Evolutionary conservation across 1,140 invertebrate species (phyloP), one percentile per base, ranked within the genome.

Genomic region (Lepeophtheirus salmonis): DNA sequence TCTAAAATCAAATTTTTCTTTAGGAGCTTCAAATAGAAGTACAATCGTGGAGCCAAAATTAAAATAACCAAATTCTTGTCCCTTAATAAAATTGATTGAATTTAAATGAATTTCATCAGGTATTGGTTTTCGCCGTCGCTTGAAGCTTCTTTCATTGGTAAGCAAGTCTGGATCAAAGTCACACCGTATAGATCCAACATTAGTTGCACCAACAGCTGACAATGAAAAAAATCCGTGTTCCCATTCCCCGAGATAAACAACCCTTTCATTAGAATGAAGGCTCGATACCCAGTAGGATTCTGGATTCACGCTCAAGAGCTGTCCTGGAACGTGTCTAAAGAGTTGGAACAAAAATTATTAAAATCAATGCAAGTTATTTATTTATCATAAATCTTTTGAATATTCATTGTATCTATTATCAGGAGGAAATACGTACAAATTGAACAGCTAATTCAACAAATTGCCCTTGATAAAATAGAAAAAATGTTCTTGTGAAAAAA

Each of bases 41-140:
- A 99, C 92, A 60, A 98, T 85, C 0, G 94, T 97, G 24, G 94
- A 97, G 6, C 95, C 95, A 74, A 98, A 83, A 68, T 96, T 85
- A 68, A 99, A 98, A 72, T 98, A 91, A 0, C 95, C 95, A 66
- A 98, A 84, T 30, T 84, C 74, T 65, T 92, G 83, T 0, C 91
- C 92, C 70, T 89, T 94, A 24, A 76, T 74, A 21, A 57, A 57
- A n/a, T 14, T 57, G 30, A 41, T 6, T 41, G 30, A 41, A 6
- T 41, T 6, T 10, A 41, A 10, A n/a, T 41, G 30, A 10, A 41
- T 41, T 41, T 41, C 30, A 41, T 41, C 30, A 10, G 30, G 30
- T 10, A 41, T 41, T 6, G 30, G 30, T 41, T 41, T 41, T 17
- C 55, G 3, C 14, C 22, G 22, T 41, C 30, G 30, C 30, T 41